Evolutionary conservation across 2,888 invertebrate genomes (phyloP).

Genomic region (Ceratothoa steindachneri): DNA sequence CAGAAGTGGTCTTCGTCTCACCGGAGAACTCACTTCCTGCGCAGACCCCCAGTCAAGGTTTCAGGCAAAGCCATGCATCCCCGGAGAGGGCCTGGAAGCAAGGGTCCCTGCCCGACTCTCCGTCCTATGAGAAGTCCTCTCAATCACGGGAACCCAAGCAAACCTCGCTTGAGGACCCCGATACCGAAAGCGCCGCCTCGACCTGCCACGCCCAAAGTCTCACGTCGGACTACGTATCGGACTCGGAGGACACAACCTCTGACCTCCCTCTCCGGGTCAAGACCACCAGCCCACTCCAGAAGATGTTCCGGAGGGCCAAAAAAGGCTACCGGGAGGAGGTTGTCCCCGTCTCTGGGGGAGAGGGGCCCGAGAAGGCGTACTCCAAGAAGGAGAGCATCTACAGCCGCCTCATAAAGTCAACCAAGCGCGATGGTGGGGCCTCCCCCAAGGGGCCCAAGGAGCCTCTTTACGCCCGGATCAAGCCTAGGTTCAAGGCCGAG

Average conservation of each 20-base stretch:
- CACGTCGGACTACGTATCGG: conserved; percentile 42
- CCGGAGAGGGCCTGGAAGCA: too few species aligned
- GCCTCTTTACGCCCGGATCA: conserved; percentile 41
- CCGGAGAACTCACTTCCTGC: not conserved
- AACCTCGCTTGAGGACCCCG: not conserved
- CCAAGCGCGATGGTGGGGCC: conserved; percentile 25
- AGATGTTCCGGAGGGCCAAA: not conserved
- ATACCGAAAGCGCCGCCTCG: conserved; percentile 22
- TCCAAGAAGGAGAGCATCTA: conserved; percentile 44
- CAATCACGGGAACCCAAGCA: not conserved
- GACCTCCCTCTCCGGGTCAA: not conserved
- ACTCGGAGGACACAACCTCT: conserved; percentile 16
- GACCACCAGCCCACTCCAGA: not conserved
- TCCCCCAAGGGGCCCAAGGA: conserved; percentile 23
- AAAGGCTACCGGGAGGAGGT: not conserved
- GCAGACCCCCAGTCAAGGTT: not conserved
- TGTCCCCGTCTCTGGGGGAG: not conserved
- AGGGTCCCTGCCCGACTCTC: not conserved
- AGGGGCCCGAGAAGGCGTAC: not conserved
- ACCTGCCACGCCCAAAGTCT: conserved; percentile 36
- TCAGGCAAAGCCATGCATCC: not conserved
- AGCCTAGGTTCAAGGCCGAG: conserved; percentile 36
- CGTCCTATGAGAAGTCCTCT: not conserved
- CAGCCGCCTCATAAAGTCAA: conserved; percentile 35
- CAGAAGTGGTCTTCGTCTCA: not conserved